Evolutionary conservation across 2,888 invertebrate species (phyloP).

Genomic region (Aplocera efformata): DNA sequence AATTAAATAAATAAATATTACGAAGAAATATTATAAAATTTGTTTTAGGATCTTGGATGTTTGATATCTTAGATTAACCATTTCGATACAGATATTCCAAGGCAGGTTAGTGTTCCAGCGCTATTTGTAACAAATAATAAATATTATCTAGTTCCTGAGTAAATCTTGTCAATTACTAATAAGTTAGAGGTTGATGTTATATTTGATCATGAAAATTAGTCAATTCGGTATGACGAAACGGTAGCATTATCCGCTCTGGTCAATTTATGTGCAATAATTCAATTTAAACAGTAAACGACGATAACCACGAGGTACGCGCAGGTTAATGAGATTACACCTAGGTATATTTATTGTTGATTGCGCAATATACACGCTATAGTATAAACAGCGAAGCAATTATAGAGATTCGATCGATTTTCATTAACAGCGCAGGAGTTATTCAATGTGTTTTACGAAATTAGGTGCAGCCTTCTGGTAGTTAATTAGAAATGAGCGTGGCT

Average conservation of each 20-base stretch:
- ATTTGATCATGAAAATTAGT: too few relatives aligned
- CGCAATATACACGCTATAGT: conserved; percentile 32
- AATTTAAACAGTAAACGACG: conserved; percentile 14
- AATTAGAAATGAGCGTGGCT: conserved; percentile 8
- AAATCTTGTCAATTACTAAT: too few relatives aligned
- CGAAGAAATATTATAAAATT: too few relatives aligned
- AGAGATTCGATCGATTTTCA: conserved; percentile 37
- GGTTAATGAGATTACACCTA: conserved; percentile 39
- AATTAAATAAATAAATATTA: too few relatives aligned
- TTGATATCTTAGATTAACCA: too few relatives aligned
- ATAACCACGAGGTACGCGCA: conserved; percentile 18
- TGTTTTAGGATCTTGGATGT: too few relatives aligned
- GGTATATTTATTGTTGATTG: conserved; percentile 46
- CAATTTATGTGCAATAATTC: conserved; percentile 14
- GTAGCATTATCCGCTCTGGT: conserved; percentile 3
- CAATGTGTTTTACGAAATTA: conserved; percentile 35
- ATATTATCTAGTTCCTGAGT: too few relatives aligned
- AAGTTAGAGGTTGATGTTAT: too few relatives aligned
- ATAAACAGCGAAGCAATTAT: conserved; percentile 34
- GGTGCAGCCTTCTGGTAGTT: conserved; percentile 32
- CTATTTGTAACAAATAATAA: too few relatives aligned
- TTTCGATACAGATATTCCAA: too few relatives aligned
- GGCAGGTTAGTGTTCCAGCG: too few relatives aligned
- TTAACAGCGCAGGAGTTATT: conserved; percentile 26
- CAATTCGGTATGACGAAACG: not conserved